These are phyloP conservation scores for Cyclura pinguis DNA, from an alignment of 2,797 vertebrate species.

Conservation along the genomic window DNA sequence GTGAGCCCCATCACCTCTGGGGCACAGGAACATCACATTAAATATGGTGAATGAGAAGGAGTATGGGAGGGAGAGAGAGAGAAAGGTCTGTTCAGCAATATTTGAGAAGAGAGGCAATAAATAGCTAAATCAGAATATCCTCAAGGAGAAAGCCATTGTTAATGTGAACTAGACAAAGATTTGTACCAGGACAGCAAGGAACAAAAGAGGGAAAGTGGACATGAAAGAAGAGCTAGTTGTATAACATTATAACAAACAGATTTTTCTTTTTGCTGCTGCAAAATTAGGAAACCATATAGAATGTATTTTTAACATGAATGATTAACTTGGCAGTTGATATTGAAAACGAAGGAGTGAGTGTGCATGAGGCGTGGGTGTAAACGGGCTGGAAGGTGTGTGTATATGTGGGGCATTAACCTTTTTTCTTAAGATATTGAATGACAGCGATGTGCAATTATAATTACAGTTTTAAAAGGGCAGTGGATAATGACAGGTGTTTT, in stretches of 20 bases:
- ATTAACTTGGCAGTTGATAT: not conserved
- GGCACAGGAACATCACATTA: not conserved
- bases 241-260: too few relatives aligned
- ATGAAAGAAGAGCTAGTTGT: not conserved
- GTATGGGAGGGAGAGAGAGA: too few relatives aligned
- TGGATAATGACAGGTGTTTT: conserved; percentile 22
- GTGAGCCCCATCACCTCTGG: not conserved
- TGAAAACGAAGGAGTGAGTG: not conserved
- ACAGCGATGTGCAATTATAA: conserved; percentile 19
- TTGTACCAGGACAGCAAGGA: not conserved
- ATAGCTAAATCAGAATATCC: not conserved
- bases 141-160: not conserved
- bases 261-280: not conserved
- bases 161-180: not conserved
- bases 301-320: not conserved
- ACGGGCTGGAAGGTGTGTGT: not conserved
- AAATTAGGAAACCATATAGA: not conserved
- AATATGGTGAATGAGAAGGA: not conserved
- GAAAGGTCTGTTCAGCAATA: too few relatives aligned
- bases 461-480: conserved; percentile 33
- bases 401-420: not conserved
- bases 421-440: not conserved
- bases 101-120: not conserved
- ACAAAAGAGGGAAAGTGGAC: not conserved
- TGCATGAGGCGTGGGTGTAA: not conserved